A percentile compares a stretch with the other conserved stretches of the same genome.
These are phyloP conservation scores for Pyrrhosoma nymphula DNA, from an alignment of 2,888 invertebrate species.

Conservation along the genomic window DNA sequence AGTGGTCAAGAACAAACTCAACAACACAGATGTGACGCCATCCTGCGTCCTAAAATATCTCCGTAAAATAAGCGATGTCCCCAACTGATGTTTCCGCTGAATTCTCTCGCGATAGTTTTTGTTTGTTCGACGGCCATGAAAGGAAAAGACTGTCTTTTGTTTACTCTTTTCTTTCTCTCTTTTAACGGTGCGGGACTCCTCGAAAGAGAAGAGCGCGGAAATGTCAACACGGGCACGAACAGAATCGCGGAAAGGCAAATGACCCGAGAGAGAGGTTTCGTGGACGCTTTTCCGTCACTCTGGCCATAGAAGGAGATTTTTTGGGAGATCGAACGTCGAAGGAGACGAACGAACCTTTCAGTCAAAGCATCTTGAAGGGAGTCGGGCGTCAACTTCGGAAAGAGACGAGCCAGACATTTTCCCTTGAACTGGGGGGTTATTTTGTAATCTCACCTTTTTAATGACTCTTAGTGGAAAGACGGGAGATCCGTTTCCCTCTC, in stretches of 20 bases:
- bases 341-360: background rate
- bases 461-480: too few species aligned
- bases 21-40: too few species aligned
- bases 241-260: background rate
- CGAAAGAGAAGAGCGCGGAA: background rate
- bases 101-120: background rate
- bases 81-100: too few species aligned
- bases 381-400: background rate
- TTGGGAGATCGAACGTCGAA: background rate
- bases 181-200: background rate
- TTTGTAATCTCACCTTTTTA: too few species aligned
- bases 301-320: background rate
- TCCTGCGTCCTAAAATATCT: too few species aligned
- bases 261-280: background rate
- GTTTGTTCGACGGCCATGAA: background rate
- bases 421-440: too few species aligned
- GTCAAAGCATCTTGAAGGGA: background rate
- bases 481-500: too few species aligned
- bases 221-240: background rate
- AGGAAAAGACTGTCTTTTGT: background rate
- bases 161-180: background rate
- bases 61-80: too few species aligned
- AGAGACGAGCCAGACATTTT: too few species aligned
- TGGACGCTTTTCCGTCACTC: background rate
- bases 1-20: too few species aligned